Evolutionary conservation across 2,888 invertebrate genomes (phyloP), one percentile per base, ranked within the genome.

Genomic region (Clusia tigrina): DNA sequence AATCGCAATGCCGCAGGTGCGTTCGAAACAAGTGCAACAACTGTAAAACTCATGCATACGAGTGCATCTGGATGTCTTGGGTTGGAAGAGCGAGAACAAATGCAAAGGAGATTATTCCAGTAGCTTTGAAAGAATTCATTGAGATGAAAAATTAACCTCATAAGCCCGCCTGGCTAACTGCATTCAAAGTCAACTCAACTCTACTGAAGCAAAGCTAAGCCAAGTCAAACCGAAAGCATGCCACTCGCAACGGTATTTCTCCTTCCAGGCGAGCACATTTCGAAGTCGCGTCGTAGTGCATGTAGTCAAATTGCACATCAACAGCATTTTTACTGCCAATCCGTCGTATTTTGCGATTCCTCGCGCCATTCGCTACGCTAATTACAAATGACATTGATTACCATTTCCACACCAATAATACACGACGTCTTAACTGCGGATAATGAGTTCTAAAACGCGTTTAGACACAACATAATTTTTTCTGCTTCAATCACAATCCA

Each of bases 331-430:
- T 53, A 5, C 53, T 23, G 32, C 32, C 32, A 32, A 32, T 12
- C 12, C 6, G 6, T 12, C 32, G 32, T 17, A 20, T 48, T 12
- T 20, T 53, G 26, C 57, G 48, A 24, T 23, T 15, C n/a, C 18
- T 3, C 18, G 6, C 12, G 17, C 20, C 54, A 54, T 56, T 42
- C 46, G 64, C 37, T 38, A 17, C 46, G 64, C 64, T 69, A 71
- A 71, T 70, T 70, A 68, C 63, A 65, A 66, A 48, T 71, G 79
- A 77, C 78, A 74, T 67, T 79, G 78, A 79, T 79, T 76, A 71
- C 68, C 67, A 66, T 71, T 71, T 68, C 67, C 72, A 73, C 72
- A 70, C 69, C 72, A 72, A 68, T 67, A 64, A 55, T 59, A 69
- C 63, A 67, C 65, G 68, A 72, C 70, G 71, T 68, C 71, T 75